Evolutionary conservation across 2,888 invertebrate species (phyloP).

Genomic region (Cetonia aurata): DNA sequence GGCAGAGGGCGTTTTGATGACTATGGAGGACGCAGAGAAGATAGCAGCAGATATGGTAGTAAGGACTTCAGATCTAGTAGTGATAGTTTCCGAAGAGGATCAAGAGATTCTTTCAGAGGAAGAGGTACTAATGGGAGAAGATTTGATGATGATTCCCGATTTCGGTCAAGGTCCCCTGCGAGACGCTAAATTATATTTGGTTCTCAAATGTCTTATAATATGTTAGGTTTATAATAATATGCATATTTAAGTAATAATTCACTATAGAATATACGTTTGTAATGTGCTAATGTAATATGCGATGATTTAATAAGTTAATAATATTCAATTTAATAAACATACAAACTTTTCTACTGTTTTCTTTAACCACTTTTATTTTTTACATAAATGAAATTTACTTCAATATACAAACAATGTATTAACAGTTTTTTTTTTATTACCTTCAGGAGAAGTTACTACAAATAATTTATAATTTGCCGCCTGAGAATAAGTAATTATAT

Average conservation of each 20-base stretch:
- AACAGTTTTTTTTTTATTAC: too few species aligned
- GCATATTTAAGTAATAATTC: conserved; percentile 30
- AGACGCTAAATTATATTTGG: conserved; percentile 38
- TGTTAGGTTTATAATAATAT: conserved; percentile 19
- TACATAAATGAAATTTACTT: too few species aligned
- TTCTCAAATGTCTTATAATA: conserved; percentile 11
- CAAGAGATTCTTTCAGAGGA: conserved; percentile 63
- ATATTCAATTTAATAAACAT: too few species aligned
- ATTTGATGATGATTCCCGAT: conserved; percentile 55
- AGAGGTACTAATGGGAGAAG: conserved; percentile 55
- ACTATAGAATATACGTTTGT: not conserved
- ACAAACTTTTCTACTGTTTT: too few species aligned
- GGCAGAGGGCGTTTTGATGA: conserved; percentile 60
- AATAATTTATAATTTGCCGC: too few species aligned
- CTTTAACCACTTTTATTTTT: too few species aligned
- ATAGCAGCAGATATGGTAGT: conserved; percentile 51
- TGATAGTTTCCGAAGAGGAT: conserved; percentile 59
- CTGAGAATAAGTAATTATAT: too few species aligned
- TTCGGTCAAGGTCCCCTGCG: conserved; percentile 58
- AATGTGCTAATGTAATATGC: too few species aligned
- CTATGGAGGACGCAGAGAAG: conserved; percentile 56
- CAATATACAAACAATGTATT: too few species aligned
- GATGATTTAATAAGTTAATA: too few species aligned
- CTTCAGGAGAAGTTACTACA: too few species aligned
- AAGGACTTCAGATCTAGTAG: conserved; percentile 51